Conservation (phyloP, 2,113 vertebrate species). For the Ailurus styani region DNA sequence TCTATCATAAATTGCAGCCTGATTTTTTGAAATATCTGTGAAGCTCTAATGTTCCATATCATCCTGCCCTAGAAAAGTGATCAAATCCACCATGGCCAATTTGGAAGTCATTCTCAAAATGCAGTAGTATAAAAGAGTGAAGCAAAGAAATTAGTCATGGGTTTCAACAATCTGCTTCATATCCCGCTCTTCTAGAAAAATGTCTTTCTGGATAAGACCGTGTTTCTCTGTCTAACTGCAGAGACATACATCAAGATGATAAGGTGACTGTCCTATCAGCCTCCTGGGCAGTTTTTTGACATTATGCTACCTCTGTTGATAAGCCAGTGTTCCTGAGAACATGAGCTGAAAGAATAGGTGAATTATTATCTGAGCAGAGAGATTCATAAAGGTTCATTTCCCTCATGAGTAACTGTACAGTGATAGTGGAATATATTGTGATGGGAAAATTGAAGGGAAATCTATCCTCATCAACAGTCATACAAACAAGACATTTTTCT, state of each 20-base stretch:
- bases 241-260: not conserved
- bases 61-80: not conserved
- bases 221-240: not conserved
- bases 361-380: not conserved
- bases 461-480: not conserved
- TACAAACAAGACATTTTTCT: not conserved
- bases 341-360: not conserved
- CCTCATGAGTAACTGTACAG: not conserved
- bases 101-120: not conserved
- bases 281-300: not conserved
- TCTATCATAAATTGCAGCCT: not conserved
- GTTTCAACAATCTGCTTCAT: not conserved
- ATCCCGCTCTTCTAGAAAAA: not conserved
- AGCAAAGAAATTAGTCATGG: not conserved
- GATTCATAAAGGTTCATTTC: not conserved
- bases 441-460: not conserved
- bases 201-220: not conserved
- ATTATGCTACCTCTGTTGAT: not conserved
- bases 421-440: not conserved
- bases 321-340: not conserved
- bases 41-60: not conserved
- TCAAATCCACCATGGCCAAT: not conserved
- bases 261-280: not conserved
- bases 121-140: not conserved
- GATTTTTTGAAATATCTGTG: not conserved